Conservation (phyloP, 1,140 invertebrate genomes). For the Rhagoletis pomonella region DNA sequence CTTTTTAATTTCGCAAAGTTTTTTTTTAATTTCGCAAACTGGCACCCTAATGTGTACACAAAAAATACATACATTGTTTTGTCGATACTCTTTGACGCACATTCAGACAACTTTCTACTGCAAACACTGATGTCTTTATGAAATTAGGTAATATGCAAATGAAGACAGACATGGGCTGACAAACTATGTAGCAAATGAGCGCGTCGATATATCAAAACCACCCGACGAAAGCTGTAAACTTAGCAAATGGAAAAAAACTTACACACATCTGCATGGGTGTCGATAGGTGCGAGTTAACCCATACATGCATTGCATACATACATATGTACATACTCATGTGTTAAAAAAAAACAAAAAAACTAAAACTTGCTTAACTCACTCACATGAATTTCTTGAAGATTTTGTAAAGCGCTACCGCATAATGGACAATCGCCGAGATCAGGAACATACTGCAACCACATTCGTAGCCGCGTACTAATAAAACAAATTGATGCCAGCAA, state of each 20-base stretch:
- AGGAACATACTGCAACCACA: constrained; percentile 62
- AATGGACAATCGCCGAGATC: constrained; percentile 65
- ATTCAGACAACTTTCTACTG: constrained; percentile 41
- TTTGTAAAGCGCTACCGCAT: constrained; percentile 66
- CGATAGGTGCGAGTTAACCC: no score
- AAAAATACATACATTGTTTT: constrained; percentile 13
- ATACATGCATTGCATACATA: background rate
- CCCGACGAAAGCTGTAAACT: background rate
- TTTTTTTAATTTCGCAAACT: background rate
- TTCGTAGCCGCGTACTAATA: constrained; percentile 21
- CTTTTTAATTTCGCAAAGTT: no score
- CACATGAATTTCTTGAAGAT: constrained; percentile 68
- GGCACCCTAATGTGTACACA: background rate
- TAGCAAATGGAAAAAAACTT: background rate
- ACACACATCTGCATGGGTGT: background rate
- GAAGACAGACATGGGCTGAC: background rate
- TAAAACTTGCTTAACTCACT: constrained; percentile 58
- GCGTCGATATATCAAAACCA: background rate
- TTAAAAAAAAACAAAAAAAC: background rate
- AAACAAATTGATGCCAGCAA: constrained; percentile 15
- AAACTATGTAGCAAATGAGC: background rate
- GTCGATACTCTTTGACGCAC: constrained; percentile 2
- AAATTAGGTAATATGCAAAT: constrained; percentile 48
- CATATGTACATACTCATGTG: background rate
- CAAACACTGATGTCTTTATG: background rate